These are phyloP conservation scores for Sialis fuliginosa DNA, from an alignment of 2,888 invertebrate genomes.

Conservation along the genomic window DNA sequence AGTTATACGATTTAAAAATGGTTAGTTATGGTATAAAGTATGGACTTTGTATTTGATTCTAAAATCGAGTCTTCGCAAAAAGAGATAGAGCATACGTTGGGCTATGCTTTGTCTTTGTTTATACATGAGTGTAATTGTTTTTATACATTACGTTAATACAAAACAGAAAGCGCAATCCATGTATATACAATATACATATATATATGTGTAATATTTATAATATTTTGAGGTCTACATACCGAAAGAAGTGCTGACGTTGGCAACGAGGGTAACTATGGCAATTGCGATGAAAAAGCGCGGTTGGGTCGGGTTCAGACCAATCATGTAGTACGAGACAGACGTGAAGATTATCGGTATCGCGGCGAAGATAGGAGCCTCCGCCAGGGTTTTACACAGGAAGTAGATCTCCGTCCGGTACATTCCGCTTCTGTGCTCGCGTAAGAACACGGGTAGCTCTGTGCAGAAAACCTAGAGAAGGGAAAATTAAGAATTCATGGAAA, in stretches of 20 bases:
- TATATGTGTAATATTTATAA: neutral
- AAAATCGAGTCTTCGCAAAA: too few relatives aligned
- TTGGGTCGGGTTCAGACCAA: constrained; percentile 58
- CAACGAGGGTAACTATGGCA: constrained; percentile 60
- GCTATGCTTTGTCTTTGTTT: too few relatives aligned
- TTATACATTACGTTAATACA: too few relatives aligned
- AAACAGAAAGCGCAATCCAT: too few relatives aligned
- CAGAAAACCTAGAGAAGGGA: constrained; percentile 57
- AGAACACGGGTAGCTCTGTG: constrained; percentile 73
- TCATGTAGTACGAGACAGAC: constrained; percentile 71
- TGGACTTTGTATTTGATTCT: too few relatives aligned
- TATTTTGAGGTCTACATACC: constrained; percentile 32
- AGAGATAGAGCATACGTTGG: too few relatives aligned
- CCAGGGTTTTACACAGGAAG: constrained; percentile 77
- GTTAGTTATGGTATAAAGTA: too few relatives aligned
- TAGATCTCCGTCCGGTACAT: constrained; percentile 85
- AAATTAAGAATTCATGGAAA: too few relatives aligned
- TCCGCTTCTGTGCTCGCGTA: constrained; percentile 74
- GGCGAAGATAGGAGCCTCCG: constrained; percentile 75
- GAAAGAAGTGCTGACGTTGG: constrained; percentile 78
- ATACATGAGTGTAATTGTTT: too few relatives aligned
- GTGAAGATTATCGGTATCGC: constrained; percentile 70
- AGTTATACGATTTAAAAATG: too few relatives aligned
- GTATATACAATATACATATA: too few relatives aligned
- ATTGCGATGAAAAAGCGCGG: constrained; percentile 55